phyloP scores from a whole-genome alignment of 2,797 vertebrate genomes.

The Emys orbicularis region DNA sequence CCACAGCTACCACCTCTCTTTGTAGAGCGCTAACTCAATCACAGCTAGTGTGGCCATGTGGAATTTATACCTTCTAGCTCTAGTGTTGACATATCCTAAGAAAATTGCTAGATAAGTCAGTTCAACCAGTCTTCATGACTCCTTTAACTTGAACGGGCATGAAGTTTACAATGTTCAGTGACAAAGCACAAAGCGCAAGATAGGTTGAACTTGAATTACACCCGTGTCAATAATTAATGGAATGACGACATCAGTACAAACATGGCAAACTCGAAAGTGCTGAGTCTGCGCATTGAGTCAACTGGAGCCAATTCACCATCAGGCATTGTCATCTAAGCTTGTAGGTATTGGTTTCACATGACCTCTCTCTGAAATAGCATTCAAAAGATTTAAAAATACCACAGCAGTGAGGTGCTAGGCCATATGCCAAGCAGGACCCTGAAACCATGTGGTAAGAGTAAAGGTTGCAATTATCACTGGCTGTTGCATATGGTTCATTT shows the following conservation, averaged over 20 bases:
- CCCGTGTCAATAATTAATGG: conserved; percentile 10
- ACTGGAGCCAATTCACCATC: conserved; percentile 25
- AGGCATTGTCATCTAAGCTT: conserved; percentile 53
- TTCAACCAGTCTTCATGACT: background rate
- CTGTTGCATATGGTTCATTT: background rate
- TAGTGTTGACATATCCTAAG: background rate
- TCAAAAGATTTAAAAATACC: conserved; percentile 48
- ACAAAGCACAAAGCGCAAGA: conserved; percentile 11
- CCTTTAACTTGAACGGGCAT: conserved; percentile 16
- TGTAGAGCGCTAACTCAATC: background rate
- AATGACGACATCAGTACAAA: background rate
- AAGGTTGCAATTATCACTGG: conserved; percentile 36
- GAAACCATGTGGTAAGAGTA: conserved; percentile 18
- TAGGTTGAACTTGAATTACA: background rate
- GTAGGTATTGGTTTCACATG: background rate
- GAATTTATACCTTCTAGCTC: background rate
- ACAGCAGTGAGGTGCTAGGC: conserved; percentile 66
- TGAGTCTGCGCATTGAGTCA: background rate
- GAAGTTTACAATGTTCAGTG: background rate
- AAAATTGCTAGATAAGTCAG: conserved; percentile 16
- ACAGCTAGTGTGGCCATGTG: background rate
- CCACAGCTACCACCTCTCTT: background rate
- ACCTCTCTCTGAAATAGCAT: conserved; percentile 13
- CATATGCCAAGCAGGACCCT: conserved; percentile 46
- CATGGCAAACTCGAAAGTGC: background rate